Evolutionary conservation across 2,888 invertebrate genomes (phyloP).

Genomic region (Drosophila subquinaria): DNA sequence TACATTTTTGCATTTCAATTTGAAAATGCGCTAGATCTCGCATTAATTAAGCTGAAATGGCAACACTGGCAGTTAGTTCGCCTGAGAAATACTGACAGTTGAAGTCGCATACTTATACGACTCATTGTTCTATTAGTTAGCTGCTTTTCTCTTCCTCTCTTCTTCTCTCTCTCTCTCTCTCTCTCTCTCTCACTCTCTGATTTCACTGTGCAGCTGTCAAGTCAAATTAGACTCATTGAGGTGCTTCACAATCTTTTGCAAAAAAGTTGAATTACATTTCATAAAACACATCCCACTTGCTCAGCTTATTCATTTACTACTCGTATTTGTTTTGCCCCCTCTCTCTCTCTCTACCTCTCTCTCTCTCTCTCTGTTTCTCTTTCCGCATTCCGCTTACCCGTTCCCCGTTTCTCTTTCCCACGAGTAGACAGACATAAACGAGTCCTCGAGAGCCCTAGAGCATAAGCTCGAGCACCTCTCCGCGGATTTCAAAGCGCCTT

Average conservation of each 20-base stretch:
- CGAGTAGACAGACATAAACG: conserved; percentile 16
- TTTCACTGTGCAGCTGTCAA: conserved; percentile 46
- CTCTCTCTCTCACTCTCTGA: neutral
- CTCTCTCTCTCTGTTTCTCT: neutral
- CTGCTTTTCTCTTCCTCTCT: neutral
- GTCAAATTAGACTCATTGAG: conserved; percentile 51
- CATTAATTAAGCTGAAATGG: neutral
- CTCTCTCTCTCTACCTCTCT: neutral
- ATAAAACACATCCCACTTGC: conserved; percentile 17
- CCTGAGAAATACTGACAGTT: conserved; percentile 21
- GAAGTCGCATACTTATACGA: conserved; percentile 18
- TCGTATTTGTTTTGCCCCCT: neutral
- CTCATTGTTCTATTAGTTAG: conserved; percentile 48
- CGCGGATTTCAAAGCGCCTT: conserved; percentile 13
- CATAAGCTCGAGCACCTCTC: conserved; percentile 19
- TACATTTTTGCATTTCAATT: no score
- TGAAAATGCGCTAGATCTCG: no score
- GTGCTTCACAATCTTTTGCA: conserved; percentile 24
- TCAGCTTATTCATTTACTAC: conserved; percentile 15
- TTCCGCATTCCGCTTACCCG: neutral
- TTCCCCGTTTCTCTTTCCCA: neutral
- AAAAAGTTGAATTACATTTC: conserved; percentile 46
- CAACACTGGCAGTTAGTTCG: neutral
- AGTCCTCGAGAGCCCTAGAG: conserved; percentile 1
- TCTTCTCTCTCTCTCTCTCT: neutral